Evolutionary conservation across 2,113 vertebrate species (phyloP), one percentile per base, ranked within the genome.

Genomic region (Pterocles gutturalis): DNA sequence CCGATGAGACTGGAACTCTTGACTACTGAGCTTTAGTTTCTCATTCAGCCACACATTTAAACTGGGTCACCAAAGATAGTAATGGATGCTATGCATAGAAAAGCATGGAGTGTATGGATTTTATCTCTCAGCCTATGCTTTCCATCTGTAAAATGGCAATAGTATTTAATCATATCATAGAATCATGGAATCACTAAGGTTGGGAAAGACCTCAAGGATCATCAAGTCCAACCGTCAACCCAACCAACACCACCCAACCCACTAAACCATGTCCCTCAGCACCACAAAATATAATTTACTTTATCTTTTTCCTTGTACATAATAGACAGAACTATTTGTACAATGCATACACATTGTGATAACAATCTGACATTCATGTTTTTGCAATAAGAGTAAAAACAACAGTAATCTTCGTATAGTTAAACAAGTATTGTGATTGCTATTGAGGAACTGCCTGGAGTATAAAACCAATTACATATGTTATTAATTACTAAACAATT

Each of bases 361-460:
- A 79, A 29, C 11, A 55, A 55, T 7, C 21, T 46, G 45, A 45
- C 21, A 48, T 2, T 34, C 22, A 43, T 0, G 0, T 19, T 65
- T 62, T 34, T 4, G 10, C 54, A 60, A 64, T 48, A 79, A 36
- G 76, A 90, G 8, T 41, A 85, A 7, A 49, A 75, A 38, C 4
- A 72, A 19, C 7, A 57, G 6, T 64, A 58, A 79, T 67, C 22
- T 51, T 79, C 49, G 31, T 18, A 33, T 1, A 61, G 26, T 43
- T 60, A 60, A 79, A 51, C 10, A 36, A 79, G 8, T 6, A 54
- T n/a, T 83, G 57, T 29, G 60, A 71, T 15, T 66, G 17, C 10
- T 33, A n/a, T 1, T 57, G 38, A 86, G 12, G 10, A 88, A 29
- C 11, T 54, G 21, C 31, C 41, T 57, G 31, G 10, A 60, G 18